Conservation (phyloP, 2,888 invertebrate genomes). For the Platynereis dumerilii region DNA sequence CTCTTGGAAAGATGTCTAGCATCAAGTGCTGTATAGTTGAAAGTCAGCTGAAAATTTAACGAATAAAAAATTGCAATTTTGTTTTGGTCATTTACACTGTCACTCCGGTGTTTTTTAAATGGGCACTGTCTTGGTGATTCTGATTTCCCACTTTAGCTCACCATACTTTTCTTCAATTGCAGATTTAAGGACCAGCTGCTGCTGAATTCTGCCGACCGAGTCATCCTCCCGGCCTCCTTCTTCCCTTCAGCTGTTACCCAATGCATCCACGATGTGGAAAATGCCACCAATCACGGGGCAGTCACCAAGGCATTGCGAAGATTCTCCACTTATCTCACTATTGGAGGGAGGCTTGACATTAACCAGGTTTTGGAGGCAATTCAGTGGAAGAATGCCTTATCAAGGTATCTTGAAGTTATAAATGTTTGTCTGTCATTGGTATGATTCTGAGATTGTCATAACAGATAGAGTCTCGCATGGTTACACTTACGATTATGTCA, state of each 20-base stretch:
- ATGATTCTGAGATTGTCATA: conserved; percentile 7
- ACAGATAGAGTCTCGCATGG: too few relatives aligned
- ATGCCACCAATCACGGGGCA: conserved; percentile 53
- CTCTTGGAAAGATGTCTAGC: too few relatives aligned
- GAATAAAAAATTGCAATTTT: too few relatives aligned
- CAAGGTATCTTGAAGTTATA: conserved; percentile 41
- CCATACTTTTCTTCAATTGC: too few relatives aligned
- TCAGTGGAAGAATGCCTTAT: conserved; percentile 49
- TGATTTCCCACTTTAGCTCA: too few relatives aligned
- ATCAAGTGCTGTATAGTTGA: too few relatives aligned
- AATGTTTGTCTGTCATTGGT: neutral
- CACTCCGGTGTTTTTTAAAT: too few relatives aligned
- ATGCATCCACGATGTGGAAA: conserved; percentile 46
- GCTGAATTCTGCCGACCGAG: conserved; percentile 44
- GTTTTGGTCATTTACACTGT: too few relatives aligned
- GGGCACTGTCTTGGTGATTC: too few relatives aligned
- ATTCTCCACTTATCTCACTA: conserved; percentile 22
- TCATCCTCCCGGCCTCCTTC: conserved; percentile 44
- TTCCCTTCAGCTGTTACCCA: conserved; percentile 47
- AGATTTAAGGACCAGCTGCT: conserved; percentile 36
- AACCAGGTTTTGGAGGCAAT: conserved; percentile 41
- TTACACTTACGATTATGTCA: too few relatives aligned
- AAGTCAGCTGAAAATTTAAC: too few relatives aligned
- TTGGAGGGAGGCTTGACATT: conserved; percentile 34
- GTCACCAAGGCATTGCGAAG: conserved; percentile 26